Base-by-base conservation (phyloP, 2,888 invertebrate species). In the Andrena haemorrhoa region DNA sequence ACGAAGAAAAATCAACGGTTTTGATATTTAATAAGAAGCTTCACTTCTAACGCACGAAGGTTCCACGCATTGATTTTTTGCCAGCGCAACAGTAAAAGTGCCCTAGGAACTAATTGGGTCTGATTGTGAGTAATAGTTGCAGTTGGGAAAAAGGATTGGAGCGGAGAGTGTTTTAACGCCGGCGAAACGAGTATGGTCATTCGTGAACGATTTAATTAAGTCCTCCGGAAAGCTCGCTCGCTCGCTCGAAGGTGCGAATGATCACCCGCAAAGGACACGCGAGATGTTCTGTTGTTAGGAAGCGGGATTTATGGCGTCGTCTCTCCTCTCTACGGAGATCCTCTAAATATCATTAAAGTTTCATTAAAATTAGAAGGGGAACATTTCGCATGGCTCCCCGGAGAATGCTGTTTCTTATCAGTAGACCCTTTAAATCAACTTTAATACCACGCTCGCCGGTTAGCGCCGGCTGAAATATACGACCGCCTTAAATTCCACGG, bases 281-380 rank as follows among this genome's bases (percentile, higher is more conserved):
- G 75, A 82, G 71, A 75, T 72, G 85, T 74, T 78, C 74, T 63
- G 75, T 81, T 53, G 68, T 80, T 81, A 29, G 72, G 53, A 74
- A 47, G 29, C 31, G 29, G 77, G 70, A 86, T 86, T 86, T 86
- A 86, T 53, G 61, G 56, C 51, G 60, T 31, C 51, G 58, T 65
- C 61, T 51, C 23, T 70, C 84, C 61, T 60, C 41, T 77, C 79
- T 73, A 64, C 72, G 68, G 70, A 78, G 79, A 81, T 84, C 69
- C 83, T 84, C 79, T 79, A 86, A 88, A 86, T 88, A 88, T 83
- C 83, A 83, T 88, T 88, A 88, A 88, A 88, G 85, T 86, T 85
- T 88, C 86, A 85, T 88, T 88, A 86, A 88, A 88, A 88, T 88
- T 88, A 86, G 75, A 78, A 79, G 74, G 75, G 79, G 64, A 80